These are phyloP conservation scores for Hoplodrina ambigua DNA, from an alignment of 2,888 invertebrate species.

Conservation along the genomic window DNA sequence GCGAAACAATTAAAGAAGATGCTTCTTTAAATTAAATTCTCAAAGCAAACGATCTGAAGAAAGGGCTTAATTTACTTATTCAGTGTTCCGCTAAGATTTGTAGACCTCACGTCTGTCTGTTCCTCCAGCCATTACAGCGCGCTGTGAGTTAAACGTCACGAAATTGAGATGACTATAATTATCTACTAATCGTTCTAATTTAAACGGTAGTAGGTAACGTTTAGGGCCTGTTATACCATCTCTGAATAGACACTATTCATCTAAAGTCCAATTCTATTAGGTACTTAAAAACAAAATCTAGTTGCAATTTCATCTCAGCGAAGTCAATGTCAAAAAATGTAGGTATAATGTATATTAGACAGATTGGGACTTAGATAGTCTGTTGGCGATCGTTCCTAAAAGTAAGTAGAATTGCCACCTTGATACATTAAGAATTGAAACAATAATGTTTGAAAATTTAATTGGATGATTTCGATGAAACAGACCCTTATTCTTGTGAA, in stretches of 20 bases:
- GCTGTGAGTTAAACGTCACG: neutral
- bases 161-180: neutral
- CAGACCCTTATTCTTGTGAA: neutral
- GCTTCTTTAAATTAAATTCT: slow-evolving; percentile 83
- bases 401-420: too few relatives aligned
- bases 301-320: too few relatives aligned
- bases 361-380: too few relatives aligned
- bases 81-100: slow-evolving; percentile 49
- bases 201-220: neutral
- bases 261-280: too few relatives aligned
- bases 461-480: too few relatives aligned
- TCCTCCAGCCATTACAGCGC: neutral
- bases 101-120: slow-evolving; percentile 21
- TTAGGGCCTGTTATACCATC: neutral
- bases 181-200: slow-evolving; percentile 3
- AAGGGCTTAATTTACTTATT: slow-evolving; percentile 74
- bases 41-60: slow-evolving; percentile 70
- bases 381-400: too few relatives aligned
- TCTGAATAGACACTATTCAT: too few relatives aligned
- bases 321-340: too few relatives aligned
- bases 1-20: slow-evolving; percentile 79
- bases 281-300: too few relatives aligned
- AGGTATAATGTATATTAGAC: too few relatives aligned
- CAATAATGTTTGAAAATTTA: too few relatives aligned
- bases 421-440: too few relatives aligned